phyloP scores from a whole-genome alignment of 2,888 invertebrate genomes.

The Sphaerophoria rueppellii region DNA sequence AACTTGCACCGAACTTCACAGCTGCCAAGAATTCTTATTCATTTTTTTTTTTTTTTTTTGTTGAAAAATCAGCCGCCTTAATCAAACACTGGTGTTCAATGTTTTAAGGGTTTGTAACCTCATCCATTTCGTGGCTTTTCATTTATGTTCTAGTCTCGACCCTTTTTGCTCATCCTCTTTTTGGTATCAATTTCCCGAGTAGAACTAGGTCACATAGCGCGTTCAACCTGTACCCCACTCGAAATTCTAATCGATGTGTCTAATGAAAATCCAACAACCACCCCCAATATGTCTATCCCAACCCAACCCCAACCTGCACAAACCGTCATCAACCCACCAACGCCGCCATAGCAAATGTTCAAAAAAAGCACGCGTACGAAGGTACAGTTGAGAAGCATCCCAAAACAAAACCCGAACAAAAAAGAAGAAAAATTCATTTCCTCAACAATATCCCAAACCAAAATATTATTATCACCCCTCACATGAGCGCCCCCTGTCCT shows the following conservation, averaged over 20 bases:
- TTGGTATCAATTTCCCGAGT: conserved; percentile 30
- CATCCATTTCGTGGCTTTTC: no score
- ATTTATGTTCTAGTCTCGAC: not conserved
- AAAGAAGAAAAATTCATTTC: conserved; percentile 10
- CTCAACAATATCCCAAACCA: conserved; percentile 38
- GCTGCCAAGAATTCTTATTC: no score
- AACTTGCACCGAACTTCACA: no score
- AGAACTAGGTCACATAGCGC: conserved; percentile 63
- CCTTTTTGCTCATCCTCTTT: not conserved
- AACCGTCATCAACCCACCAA: conserved; percentile 1
- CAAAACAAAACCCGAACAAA: not conserved
- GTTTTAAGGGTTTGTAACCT: no score
- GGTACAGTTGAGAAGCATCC: conserved; percentile 11
- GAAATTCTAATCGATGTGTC: conserved; percentile 67
- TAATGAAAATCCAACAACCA: conserved; percentile 58
- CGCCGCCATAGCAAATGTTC: conserved; percentile 1
- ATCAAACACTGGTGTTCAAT: no score
- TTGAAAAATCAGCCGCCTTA: no score
- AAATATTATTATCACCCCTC: conserved; percentile 30
- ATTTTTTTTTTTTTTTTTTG: no score
- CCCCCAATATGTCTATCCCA: no score
- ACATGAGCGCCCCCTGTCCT: conserved; percentile 3
- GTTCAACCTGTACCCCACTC: not conserved
- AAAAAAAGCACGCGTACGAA: conserved; percentile 33
- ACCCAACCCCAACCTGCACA: not conserved